These are phyloP conservation scores for Cryptocephalus moraei DNA, from an alignment of 2,888 invertebrate genomes.

Conservation along the genomic window DNA sequence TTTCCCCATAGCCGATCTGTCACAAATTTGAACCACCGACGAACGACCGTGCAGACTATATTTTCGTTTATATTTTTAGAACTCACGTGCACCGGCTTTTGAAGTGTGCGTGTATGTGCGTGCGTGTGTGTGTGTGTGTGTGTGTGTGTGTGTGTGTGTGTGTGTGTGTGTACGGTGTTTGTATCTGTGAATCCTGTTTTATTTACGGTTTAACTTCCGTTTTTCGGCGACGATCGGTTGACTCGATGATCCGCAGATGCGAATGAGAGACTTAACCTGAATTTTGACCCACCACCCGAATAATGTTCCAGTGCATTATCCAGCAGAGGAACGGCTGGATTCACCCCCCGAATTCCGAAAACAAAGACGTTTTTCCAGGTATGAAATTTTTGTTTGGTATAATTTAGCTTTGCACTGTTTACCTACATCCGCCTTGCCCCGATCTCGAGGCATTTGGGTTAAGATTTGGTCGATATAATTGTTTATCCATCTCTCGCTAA, in stretches of 20 bases:
- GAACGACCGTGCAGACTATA: too few species aligned
- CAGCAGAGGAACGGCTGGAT: constrained; percentile 71
- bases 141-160: background rate
- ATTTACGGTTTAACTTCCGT: constrained; percentile 24
- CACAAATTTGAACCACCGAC: too few species aligned
- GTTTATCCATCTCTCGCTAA: too few species aligned
- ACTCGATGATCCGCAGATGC: background rate
- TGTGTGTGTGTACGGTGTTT: background rate
- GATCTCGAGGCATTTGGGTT: too few species aligned
- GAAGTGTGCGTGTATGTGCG: too few species aligned
- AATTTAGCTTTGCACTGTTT: too few species aligned
- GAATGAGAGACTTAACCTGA: constrained; percentile 1
- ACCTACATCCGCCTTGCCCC: too few species aligned
- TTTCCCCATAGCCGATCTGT: too few species aligned
- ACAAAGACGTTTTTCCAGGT: constrained; percentile 68
- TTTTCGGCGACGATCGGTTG: constrained; percentile 7
- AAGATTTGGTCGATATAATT: too few species aligned
- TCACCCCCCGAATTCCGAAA: constrained; percentile 58
- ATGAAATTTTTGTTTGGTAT: background rate
- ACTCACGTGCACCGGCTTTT: too few species aligned
- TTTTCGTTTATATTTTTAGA: too few species aligned
- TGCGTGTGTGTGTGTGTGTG: background rate
- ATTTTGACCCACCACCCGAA: constrained; percentile 3
- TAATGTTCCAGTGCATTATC: constrained; percentile 76
- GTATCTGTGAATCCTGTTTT: constrained; percentile 11